These are phyloP conservation scores for Erebia palarica DNA, from an alignment of 2,888 invertebrate genomes.

Conservation along the genomic window DNA sequence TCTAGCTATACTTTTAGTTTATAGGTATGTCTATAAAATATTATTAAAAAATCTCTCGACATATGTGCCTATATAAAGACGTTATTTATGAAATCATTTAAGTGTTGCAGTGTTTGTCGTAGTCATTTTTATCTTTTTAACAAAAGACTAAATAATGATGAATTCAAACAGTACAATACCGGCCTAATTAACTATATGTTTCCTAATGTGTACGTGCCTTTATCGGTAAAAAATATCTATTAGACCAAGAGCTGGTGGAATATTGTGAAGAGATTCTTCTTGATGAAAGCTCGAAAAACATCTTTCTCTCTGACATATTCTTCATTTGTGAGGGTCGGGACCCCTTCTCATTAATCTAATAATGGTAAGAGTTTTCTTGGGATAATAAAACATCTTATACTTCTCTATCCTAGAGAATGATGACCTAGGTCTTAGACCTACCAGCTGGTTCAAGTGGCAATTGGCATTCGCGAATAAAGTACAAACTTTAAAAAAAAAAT, in stretches of 20 bases:
- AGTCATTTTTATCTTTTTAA: slow-evolving; percentile 37
- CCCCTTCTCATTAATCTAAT: too few species aligned
- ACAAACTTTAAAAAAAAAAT: neutral
- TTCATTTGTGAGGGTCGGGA: too few species aligned
- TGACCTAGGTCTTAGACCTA: neutral
- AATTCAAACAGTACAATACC: slow-evolving; percentile 21
- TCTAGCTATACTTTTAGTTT: slow-evolving; percentile 31
- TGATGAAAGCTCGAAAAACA: neutral
- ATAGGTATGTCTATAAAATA: neutral
- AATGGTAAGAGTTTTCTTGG: too few species aligned
- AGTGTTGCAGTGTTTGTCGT: slow-evolving; percentile 15
- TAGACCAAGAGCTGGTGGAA: slow-evolving; percentile 42
- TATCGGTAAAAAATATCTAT: slow-evolving; percentile 37
- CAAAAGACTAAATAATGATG: slow-evolving; percentile 35
- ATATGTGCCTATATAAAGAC: slow-evolving; percentile 3
- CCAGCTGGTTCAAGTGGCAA: neutral
- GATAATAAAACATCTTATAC: too few species aligned
- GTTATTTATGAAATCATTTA: slow-evolving; percentile 16
- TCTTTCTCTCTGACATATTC: neutral
- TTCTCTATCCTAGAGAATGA: neutral
- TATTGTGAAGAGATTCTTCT: neutral
- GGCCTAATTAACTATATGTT: slow-evolving; percentile 23
- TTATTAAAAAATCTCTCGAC: slow-evolving; percentile 5
- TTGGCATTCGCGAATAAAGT: neutral
- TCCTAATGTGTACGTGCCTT: slow-evolving; percentile 33